phyloP scores from a whole-genome alignment of 2,797 vertebrate genomes.

The Melanotaenia maccullochi region DNA sequence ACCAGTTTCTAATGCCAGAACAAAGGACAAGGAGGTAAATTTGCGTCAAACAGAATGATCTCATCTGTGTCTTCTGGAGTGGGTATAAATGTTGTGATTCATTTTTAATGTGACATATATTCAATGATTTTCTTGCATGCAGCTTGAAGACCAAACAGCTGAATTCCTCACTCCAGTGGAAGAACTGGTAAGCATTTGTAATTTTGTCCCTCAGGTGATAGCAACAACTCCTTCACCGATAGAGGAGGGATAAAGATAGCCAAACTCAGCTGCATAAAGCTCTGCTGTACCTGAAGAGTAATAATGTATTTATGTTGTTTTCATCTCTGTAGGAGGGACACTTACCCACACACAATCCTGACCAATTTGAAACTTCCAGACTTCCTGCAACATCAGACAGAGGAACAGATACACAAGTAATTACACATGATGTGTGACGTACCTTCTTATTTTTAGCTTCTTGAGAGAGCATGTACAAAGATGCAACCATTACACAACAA shows the following conservation, averaged over 20 bases:
- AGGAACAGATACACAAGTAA: constrained; percentile 45
- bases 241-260: constrained; percentile 10
- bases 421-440: constrained; percentile 1
- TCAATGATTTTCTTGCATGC: constrained; percentile 18
- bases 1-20: constrained; percentile 20
- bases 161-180: constrained; percentile 13
- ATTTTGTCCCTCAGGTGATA: constrained; percentile 5
- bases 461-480: neutral
- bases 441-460: constrained; percentile 2
- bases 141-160: constrained; percentile 49
- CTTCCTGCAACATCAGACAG: constrained; percentile 16
- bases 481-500: constrained; percentile 6
- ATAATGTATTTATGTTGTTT: constrained; percentile 22
- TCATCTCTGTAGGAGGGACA: constrained; percentile 46
- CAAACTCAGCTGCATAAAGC: constrained; percentile 22
- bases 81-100: constrained; percentile 12
- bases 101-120: constrained; percentile 33
- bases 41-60: constrained; percentile 10
- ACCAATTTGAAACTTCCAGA: constrained; percentile 33
- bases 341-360: constrained; percentile 22
- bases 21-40: constrained; percentile 57
- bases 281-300: constrained; percentile 18
- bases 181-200: constrained; percentile 30
- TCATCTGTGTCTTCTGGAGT: constrained; percentile 29
- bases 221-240: constrained; percentile 27